Base-by-base conservation (phyloP, 2,888 invertebrate genomes). In the Perizoma affinitatum region DNA sequence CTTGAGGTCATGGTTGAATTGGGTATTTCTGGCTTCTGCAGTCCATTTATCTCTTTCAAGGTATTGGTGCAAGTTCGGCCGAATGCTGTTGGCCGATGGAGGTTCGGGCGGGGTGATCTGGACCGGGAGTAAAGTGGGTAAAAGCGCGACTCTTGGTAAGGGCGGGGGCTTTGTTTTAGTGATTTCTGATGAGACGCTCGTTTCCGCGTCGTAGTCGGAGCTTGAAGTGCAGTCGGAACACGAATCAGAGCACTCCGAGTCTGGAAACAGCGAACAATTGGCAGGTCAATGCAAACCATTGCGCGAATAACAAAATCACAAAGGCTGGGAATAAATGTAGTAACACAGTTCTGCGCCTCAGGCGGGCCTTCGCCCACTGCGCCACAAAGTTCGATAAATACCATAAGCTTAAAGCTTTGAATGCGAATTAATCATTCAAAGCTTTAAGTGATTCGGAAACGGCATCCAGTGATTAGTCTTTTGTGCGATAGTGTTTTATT, bases 221-320 rank as follows among this genome's bases (percentile, higher is more conserved):
- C 79, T 79, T 0, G 88, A 87, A 63, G 86, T 84, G 79, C 95
- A 95, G 62, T 95, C 93, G 0, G 96, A 95, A 9, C 96, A 95
- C 0, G 95, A 94, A 52, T 94, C 94, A 0, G 96, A 96, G 78
- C 96, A 96, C 46, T 94, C 94, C 0, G 96, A 96, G 71, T 94
- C 95, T 93, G 91, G 61, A 82, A 85, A 54, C 4, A 0, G 7
- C 38, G 4, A 38, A 38, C 4, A 38, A 22, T 22, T 22, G 22
- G n/a, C n/a, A n/a, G 36, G 36, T 5, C 6, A 36, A 36, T 36
- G 5, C 6, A 36, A 36, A 36, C 6, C 36, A 5, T 36, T n/a
- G n/a, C n/a, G n/a, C n/a, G n/a, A n/a, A n/a, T n/a, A n/a, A n/a
- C n/a, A n/a, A n/a, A n/a, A n/a, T n/a, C n/a, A n/a, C n/a, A n/a